Percentiles rank a stretch among this genome's conserved stretches.
phyloP scores from a whole-genome alignment of 2,888 invertebrate genomes.

The Eristalis pertinax region DNA sequence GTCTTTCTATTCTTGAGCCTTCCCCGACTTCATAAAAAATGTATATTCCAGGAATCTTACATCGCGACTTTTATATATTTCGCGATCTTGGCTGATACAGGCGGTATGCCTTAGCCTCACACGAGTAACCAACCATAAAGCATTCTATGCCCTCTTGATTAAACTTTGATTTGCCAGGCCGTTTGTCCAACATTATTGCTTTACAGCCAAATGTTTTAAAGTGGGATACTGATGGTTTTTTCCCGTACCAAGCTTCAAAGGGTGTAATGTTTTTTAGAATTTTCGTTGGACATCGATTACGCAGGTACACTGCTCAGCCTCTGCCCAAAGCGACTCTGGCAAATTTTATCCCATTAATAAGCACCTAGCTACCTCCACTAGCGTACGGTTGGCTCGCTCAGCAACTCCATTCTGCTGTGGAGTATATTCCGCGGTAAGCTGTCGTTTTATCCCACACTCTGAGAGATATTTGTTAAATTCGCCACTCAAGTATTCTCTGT shows the following conservation, averaged over 20 bases:
- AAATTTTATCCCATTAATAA: not conserved
- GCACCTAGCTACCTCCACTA: not conserved
- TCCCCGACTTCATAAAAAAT: not conserved
- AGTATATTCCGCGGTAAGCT: slow-evolving; percentile 1
- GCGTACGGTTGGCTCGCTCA: not conserved
- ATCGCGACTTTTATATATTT: slow-evolving; percentile 24
- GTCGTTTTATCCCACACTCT: too few relatives aligned
- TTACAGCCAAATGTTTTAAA: too few relatives aligned
- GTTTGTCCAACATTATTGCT: not conserved
- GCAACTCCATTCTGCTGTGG: not conserved
- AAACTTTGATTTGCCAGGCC: not conserved
- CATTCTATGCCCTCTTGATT: too few relatives aligned
- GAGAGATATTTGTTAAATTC: not conserved
- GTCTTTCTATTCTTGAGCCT: not conserved
- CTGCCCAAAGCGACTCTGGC: slow-evolving; percentile 6
- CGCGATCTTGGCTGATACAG: slow-evolving; percentile 18
- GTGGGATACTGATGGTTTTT: too few relatives aligned
- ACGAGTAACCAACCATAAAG: not conserved
- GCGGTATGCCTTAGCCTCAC: too few relatives aligned
- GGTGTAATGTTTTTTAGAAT: too few relatives aligned
- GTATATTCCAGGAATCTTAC: slow-evolving; percentile 22
- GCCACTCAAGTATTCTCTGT: too few relatives aligned
- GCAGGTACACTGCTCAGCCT: not conserved
- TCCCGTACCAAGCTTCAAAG: too few relatives aligned
- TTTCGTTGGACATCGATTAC: too few relatives aligned